A percentile compares a stretch with the other conserved stretches of the same genome.
Evolutionary conservation across 2,888 invertebrate species (phyloP).

Genomic region (Plagodis dolabraria): DNA sequence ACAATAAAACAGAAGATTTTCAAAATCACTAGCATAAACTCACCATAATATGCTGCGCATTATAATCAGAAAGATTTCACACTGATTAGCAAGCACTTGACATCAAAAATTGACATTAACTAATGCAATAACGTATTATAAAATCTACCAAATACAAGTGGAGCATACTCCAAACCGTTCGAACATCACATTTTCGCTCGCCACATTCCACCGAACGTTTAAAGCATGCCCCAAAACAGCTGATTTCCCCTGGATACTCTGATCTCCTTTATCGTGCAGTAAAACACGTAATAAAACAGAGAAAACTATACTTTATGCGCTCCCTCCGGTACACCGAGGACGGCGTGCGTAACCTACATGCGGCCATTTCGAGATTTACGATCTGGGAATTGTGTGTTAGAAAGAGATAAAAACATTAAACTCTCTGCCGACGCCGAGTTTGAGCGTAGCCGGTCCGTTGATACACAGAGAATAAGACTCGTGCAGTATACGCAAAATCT

Average conservation of each 20-base stretch:
- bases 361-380: constrained; percentile 86
- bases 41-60: too few relatives aligned
- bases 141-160: constrained; percentile 47
- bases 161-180: constrained; percentile 63
- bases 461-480: constrained; percentile 72
- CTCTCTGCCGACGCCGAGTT: constrained; percentile 76
- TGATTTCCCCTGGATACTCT: constrained; percentile 81
- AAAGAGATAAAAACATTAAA: constrained; percentile 81
- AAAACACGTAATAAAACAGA: constrained; percentile 84
- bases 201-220: constrained; percentile 84
- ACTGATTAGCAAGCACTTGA: neutral
- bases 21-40: too few relatives aligned
- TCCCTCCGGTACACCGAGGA: constrained; percentile 77
- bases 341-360: constrained; percentile 86
- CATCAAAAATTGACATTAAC: neutral
- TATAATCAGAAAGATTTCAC: neutral
- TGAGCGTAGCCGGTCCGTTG: constrained; percentile 69
- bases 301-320: constrained; percentile 84
- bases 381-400: constrained; percentile 85
- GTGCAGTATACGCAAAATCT: constrained; percentile 59
- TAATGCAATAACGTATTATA: neutral
- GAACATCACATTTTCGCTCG: constrained; percentile 77
- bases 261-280: constrained; percentile 80
- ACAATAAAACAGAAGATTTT: too few relatives aligned
- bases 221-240: constrained; percentile 84